Conservation (phyloP, 2,888 invertebrate genomes). For the Carabus problematicus region DNA sequence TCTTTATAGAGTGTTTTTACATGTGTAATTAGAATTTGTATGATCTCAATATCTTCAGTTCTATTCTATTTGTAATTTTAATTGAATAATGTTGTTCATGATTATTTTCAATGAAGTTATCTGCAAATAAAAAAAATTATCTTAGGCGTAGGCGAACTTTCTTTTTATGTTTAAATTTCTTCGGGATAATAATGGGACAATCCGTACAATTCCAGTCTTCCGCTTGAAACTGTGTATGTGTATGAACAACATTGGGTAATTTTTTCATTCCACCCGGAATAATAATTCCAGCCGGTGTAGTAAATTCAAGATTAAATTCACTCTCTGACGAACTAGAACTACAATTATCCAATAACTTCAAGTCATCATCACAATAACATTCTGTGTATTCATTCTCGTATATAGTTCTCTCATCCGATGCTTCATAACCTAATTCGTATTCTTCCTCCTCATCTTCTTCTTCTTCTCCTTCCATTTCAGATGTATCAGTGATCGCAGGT, state of each 20-base stretch:
- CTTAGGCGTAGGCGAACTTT: constrained; percentile 53
- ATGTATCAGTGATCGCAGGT: neutral
- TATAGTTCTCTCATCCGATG: constrained; percentile 62
- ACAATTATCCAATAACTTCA: constrained; percentile 59
- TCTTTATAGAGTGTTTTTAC: constrained; percentile 16
- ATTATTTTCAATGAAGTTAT: neutral
- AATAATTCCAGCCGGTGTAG: constrained; percentile 74
- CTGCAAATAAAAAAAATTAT: constrained; percentile 45
- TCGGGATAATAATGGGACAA: constrained; percentile 50
- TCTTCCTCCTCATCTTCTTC: constrained; percentile 59
- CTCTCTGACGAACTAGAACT: constrained; percentile 65
- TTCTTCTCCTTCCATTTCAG: constrained; percentile 64
- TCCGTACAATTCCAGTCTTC: constrained; percentile 63
- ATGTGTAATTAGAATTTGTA: neutral
- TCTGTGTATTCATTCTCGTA: constrained; percentile 34
- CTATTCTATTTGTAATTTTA: neutral
- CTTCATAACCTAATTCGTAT: constrained; percentile 63
- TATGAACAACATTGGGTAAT: constrained; percentile 62
- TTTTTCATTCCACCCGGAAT: constrained; percentile 64
- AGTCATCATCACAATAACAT: constrained; percentile 49
- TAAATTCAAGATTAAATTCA: constrained; percentile 75
- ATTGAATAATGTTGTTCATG: neutral
- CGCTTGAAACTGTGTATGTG: constrained; percentile 68
- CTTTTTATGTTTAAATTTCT: constrained; percentile 13
- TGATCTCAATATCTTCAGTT: too few relatives aligned